Percentiles rank a stretch among this genome's conserved stretches.
Conservation (phyloP, 2,113 vertebrate genomes). For the Rhynchomys soricoides region DNA sequence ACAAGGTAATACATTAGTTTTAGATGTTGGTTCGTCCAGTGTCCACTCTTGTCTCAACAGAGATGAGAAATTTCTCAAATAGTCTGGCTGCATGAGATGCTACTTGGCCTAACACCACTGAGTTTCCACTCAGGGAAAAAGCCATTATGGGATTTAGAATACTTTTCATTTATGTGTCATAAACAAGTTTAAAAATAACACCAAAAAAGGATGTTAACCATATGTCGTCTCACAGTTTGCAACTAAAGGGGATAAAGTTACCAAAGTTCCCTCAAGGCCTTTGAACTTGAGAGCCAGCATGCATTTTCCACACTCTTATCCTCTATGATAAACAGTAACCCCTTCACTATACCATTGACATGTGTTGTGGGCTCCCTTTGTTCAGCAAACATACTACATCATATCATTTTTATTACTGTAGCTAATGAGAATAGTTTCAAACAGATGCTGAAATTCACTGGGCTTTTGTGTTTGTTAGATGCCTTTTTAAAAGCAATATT, state of each 20-base stretch:
- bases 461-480: slow-evolving; percentile 63
- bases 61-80: not conserved
- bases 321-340: slow-evolving; percentile 73
- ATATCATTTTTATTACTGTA: slow-evolving; percentile 80
- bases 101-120: not conserved
- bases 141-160: slow-evolving; percentile 74
- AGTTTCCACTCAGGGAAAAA: slow-evolving; percentile 68
- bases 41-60: slow-evolving; percentile 30
- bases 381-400: slow-evolving; percentile 65
- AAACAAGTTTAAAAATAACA: slow-evolving; percentile 84
- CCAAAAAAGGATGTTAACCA: slow-evolving; percentile 77
- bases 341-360: slow-evolving; percentile 24
- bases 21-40: slow-evolving; percentile 18
- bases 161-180: slow-evolving; percentile 77
- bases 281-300: slow-evolving; percentile 80
- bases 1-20: not conserved
- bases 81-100: not conserved
- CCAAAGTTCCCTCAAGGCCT: slow-evolving; percentile 74
- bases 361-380: slow-evolving; percentile 58
- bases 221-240: slow-evolving; percentile 70
- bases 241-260: slow-evolving; percentile 75
- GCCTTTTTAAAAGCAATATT: not conserved
- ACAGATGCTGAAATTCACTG: slow-evolving; percentile 80
- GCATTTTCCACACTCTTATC: slow-evolving; percentile 70
- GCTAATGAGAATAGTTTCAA: slow-evolving; percentile 77